These are phyloP conservation scores for Pegea sp. DNA, from an alignment of 23 tunicate species.

Conservation along the genomic window DNA sequence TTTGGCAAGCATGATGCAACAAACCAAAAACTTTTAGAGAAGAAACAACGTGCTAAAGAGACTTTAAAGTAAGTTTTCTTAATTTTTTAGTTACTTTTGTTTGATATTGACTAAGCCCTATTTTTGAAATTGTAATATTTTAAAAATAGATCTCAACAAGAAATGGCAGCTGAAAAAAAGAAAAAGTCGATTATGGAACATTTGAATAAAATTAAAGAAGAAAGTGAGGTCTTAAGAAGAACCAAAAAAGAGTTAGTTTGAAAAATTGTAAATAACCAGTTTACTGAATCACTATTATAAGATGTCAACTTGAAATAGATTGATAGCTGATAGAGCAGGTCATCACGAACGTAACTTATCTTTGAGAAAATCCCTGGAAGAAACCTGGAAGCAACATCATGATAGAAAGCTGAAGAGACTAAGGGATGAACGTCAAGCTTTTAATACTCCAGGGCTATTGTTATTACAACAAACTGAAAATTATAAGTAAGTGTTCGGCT, in stretches of 20 bases:
- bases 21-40: constrained; percentile 61
- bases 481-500: constrained; percentile 68
- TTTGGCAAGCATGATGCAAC: constrained; percentile 67
- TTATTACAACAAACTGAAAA: constrained; percentile 82
- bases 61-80: constrained; percentile 22
- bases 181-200: constrained; percentile 49
- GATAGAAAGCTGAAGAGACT: constrained; percentile 19
- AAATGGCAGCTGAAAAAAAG: constrained; percentile 70
- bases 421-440: constrained; percentile 28
- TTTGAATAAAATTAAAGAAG: constrained; percentile 66
- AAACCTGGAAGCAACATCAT: constrained; percentile 70
- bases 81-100: neutral
- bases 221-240: constrained; percentile 68
- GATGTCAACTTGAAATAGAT: constrained; percentile 24
- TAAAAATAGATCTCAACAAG: constrained; percentile 26
- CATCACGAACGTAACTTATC: constrained; percentile 40
- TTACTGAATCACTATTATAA: too few relatives aligned
- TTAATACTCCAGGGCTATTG: constrained; percentile 65
- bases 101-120: neutral
- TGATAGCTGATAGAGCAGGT: constrained; percentile 55
- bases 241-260: constrained; percentile 76
- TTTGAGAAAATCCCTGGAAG: constrained; percentile 58
- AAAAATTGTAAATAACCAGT: constrained; percentile 1
- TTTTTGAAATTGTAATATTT: constrained; percentile 1
- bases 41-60: constrained; percentile 42